These are phyloP conservation scores for Erithacus rubecula DNA, from an alignment of 2,797 vertebrate genomes.

Conservation along the genomic window DNA sequence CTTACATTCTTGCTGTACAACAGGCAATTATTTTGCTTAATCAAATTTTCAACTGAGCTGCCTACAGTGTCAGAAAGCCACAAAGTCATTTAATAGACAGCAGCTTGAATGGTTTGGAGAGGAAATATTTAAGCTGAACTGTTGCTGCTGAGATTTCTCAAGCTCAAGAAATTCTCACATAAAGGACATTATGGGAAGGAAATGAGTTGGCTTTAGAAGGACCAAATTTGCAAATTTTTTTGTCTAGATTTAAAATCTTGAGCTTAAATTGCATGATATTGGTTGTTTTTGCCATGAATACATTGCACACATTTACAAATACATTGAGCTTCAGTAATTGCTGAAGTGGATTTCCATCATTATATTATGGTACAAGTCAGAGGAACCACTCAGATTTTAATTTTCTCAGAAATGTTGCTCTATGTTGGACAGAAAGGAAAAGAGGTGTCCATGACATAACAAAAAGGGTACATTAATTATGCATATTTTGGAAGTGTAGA, in stretches of 20 bases:
- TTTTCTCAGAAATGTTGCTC: background rate
- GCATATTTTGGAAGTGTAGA: background rate
- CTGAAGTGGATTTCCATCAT: background rate
- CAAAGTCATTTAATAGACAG: background rate
- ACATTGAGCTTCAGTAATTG: background rate
- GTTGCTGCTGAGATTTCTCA: slow-evolving; percentile 24
- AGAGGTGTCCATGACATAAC: background rate
- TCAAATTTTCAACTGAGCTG: slow-evolving; percentile 21
- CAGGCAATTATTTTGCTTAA: slow-evolving; percentile 29
- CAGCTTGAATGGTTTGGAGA: background rate
- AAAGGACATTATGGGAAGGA: background rate
- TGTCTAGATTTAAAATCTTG: background rate
- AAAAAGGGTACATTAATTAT: background rate
- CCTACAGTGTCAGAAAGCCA: slow-evolving; percentile 25
- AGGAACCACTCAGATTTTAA: background rate
- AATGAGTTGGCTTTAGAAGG: background rate
- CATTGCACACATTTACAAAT: background rate
- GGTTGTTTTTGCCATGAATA: background rate
- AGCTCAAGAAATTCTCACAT: background rate
- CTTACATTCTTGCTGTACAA: slow-evolving; percentile 35
- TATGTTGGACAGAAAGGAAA: background rate
- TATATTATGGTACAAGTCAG: background rate
- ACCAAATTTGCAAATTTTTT: background rate
- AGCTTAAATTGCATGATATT: background rate
- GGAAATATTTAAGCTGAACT: slow-evolving; percentile 21